Conservation (phyloP, 2,113 vertebrate genomes). For the Prolemur simus region DNA sequence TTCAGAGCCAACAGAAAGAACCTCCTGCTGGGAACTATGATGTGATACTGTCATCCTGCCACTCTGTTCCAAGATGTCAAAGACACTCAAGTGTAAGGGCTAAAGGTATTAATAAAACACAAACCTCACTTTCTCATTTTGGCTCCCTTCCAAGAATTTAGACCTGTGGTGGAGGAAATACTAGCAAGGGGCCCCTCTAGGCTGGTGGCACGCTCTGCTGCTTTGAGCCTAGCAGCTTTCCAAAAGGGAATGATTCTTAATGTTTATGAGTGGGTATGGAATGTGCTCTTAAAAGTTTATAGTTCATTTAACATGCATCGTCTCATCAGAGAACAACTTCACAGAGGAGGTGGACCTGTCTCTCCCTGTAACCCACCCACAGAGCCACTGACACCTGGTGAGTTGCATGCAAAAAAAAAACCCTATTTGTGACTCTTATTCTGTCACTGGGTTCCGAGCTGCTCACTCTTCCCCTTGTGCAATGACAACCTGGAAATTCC, state of each 20-base stretch:
- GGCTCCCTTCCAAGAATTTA: conserved; percentile 55
- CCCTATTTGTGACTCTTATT: conserved; percentile 5
- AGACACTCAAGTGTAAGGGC: not conserved
- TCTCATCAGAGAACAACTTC: conserved; percentile 64
- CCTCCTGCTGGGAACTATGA: not conserved
- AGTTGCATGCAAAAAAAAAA: not conserved
- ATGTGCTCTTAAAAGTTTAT: conserved; percentile 74
- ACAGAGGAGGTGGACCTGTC: not conserved
- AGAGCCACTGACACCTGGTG: not conserved
- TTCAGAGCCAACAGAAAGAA: not conserved
- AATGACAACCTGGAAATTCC: conserved; percentile 41
- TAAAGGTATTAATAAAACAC: conserved; percentile 12
- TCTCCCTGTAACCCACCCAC: conserved; percentile 49
- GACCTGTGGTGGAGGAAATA: conserved; percentile 12
- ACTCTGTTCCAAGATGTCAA: not conserved
- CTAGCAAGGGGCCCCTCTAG: not conserved
- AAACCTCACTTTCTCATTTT: conserved; percentile 43
- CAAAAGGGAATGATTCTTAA: conserved; percentile 58
- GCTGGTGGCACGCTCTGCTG: not conserved
- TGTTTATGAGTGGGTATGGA: conserved; percentile 62
- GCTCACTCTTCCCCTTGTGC: not conserved
- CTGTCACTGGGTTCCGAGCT: conserved; percentile 24
- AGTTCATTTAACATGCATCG: conserved; percentile 63
- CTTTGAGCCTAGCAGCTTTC: conserved; percentile 41
- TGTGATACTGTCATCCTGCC: not conserved